A percentile compares a stretch with the other conserved stretches of the same genome.
These are phyloP conservation scores for Sicus ferrugineus DNA, from an alignment of 2,888 invertebrate species.

Conservation along the genomic window DNA sequence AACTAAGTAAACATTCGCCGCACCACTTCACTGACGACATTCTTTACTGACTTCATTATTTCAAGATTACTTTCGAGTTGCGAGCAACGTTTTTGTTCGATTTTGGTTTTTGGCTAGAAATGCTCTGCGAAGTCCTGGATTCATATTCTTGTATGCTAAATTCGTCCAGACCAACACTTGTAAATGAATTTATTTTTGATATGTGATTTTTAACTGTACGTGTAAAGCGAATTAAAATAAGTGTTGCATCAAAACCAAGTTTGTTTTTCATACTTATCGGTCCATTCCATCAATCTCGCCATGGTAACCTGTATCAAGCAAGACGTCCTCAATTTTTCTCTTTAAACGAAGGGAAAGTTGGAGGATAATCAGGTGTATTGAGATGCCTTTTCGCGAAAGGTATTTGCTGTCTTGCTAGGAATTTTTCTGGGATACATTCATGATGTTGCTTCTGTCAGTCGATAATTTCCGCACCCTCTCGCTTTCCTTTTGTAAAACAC, in stretches of 20 bases:
- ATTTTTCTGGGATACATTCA: no score
- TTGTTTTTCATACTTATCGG: not conserved
- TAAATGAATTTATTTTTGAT: conserved; percentile 29
- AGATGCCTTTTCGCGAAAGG: no score
- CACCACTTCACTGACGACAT: not conserved
- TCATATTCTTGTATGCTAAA: not conserved
- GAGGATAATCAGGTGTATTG: no score
- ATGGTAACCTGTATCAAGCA: not conserved
- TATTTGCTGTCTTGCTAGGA: no score
- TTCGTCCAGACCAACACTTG: conserved; percentile 5
- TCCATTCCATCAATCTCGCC: conserved; percentile 3
- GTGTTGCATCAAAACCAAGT: not conserved
- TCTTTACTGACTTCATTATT: not conserved
- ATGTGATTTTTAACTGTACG: conserved; percentile 28
- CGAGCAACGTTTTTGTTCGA: not conserved
- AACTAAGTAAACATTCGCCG: not conserved
- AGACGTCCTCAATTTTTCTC: no score
- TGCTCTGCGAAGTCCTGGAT: not conserved
- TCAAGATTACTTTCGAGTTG: not conserved
- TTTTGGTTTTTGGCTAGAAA: conserved; percentile 13
- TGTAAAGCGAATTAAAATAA: conserved; percentile 20
- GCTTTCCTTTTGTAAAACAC: no score
- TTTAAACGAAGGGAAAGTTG: no score
- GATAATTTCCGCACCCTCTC: no score
- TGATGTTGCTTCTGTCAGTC: no score